phyloP scores from a whole-genome alignment of 2,888 invertebrate genomes.

The Scrobipalpa atriplicella region DNA sequence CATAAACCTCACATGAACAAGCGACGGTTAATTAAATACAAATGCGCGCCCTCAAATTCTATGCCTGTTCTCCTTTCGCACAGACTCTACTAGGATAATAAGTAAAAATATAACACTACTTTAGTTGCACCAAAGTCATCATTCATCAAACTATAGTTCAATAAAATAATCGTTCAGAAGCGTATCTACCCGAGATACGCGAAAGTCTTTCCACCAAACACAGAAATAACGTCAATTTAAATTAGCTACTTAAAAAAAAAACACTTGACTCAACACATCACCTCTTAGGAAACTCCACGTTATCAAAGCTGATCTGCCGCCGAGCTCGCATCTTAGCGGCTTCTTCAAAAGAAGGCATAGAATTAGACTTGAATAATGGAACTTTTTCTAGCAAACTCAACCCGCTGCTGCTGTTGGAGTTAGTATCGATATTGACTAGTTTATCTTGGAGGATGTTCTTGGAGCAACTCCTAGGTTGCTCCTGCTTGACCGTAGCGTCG shows the following conservation, averaged over 20 bases:
- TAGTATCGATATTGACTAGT: constrained; percentile 71
- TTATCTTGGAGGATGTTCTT: constrained; percentile 79
- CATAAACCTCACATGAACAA: too few species aligned
- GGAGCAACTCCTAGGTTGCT: constrained; percentile 58
- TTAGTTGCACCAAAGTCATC: neutral
- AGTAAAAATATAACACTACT: neutral
- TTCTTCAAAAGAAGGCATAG: constrained; percentile 75
- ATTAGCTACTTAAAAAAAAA: constrained; percentile 5
- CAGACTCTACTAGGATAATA: too few species aligned
- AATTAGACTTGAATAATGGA: constrained; percentile 65
- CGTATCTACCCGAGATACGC: constrained; percentile 18
- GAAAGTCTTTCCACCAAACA: neutral
- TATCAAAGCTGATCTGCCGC: constrained; percentile 84
- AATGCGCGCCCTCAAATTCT: too few species aligned
- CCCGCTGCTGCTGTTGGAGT: constrained; percentile 65
- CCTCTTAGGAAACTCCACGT: constrained; percentile 74
- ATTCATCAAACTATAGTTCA: neutral
- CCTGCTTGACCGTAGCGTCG: constrained; percentile 53
- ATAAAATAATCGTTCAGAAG: neutral
- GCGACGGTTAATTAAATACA: too few species aligned
- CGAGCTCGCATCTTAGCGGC: constrained; percentile 79
- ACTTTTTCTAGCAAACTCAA: constrained; percentile 61
- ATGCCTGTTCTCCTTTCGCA: too few species aligned
- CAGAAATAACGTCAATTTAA: constrained; percentile 1
- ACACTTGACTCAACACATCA: constrained; percentile 47